phyloP scores from a whole-genome alignment of 2,113 vertebrate species.

The Etheostoma cragini region DNA sequence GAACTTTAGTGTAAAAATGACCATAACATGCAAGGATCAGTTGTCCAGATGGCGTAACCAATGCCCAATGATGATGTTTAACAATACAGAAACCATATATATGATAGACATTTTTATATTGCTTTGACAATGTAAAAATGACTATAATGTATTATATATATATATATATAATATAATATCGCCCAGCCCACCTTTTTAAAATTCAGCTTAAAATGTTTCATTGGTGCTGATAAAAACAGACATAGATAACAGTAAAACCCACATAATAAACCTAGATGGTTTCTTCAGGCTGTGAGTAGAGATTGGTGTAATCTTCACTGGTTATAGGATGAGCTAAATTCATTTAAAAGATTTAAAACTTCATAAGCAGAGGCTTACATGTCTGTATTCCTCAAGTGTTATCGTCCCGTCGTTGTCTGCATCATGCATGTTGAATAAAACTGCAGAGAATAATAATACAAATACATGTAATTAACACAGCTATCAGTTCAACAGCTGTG shows the following conservation, averaged over 20 bases:
- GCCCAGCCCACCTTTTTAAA: not conserved
- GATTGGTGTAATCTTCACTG: not conserved
- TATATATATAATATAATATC: no score
- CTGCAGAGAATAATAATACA: constrained; percentile 74
- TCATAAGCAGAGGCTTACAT: constrained; percentile 82
- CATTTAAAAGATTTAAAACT: no score
- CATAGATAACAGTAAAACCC: not conserved
- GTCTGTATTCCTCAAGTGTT: constrained; percentile 95
- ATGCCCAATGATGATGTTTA: no score
- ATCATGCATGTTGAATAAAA: constrained; percentile 98
- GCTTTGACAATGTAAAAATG: no score
- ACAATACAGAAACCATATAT: no score
- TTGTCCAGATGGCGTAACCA: no score
- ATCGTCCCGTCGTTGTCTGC: constrained; percentile 95
- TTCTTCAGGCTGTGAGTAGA: not conserved
- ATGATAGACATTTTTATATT: no score
- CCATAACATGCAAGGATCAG: no score
- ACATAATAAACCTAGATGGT: not conserved
- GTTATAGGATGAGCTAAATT: not conserved
- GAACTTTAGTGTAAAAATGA: no score
- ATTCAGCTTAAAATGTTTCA: not conserved
- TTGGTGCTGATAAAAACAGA: not conserved
- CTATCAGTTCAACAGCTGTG: not conserved
- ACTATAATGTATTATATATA: no score
- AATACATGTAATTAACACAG: not conserved